These are phyloP conservation scores for Argyrosomus japonicus DNA, from an alignment of 2,113 vertebrate genomes.

Conservation along the genomic window DNA sequence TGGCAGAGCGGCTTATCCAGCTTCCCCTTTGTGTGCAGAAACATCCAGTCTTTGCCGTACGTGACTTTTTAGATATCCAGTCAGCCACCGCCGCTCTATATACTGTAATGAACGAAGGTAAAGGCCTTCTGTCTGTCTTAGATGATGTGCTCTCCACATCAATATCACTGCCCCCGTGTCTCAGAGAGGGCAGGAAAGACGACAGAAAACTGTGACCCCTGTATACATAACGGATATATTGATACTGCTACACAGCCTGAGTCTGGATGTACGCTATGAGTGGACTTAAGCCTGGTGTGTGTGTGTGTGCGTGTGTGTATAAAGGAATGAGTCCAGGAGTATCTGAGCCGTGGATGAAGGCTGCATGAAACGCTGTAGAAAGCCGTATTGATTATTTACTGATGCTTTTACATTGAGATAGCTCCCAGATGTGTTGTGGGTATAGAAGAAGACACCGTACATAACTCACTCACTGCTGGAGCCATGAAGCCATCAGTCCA, in stretches of 20 bases:
- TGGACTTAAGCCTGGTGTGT: background rate
- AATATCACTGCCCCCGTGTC: constrained; percentile 43
- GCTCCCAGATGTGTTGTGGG: background rate
- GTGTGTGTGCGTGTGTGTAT: background rate
- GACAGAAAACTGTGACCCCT: constrained; percentile 36
- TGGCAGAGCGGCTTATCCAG: constrained; percentile 17
- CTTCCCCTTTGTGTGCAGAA: constrained; percentile 32
- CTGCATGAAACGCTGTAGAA: constrained; percentile 45
- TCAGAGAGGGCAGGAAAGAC: constrained; percentile 16
- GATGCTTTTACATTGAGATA: constrained; percentile 21
- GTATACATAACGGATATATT: constrained; percentile 13
- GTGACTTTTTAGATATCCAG: background rate
- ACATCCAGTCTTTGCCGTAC: background rate
- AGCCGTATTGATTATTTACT: constrained; percentile 48
- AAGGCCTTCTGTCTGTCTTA: constrained; percentile 17
- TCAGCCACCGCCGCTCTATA: background rate
- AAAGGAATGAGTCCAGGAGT: constrained; percentile 10
- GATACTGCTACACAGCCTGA: constrained; percentile 6
- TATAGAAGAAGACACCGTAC: constrained; percentile 6
- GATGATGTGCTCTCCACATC: constrained; percentile 14
- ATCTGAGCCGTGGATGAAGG: background rate
- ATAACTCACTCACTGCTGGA: constrained; percentile 9
- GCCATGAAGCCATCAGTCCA: constrained; percentile 8
- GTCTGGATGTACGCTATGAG: background rate
- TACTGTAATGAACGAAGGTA: constrained; percentile 17